Evolutionary conservation across 2,113 vertebrate genomes (phyloP).

Genomic region (Tamias sibiricus): DNA sequence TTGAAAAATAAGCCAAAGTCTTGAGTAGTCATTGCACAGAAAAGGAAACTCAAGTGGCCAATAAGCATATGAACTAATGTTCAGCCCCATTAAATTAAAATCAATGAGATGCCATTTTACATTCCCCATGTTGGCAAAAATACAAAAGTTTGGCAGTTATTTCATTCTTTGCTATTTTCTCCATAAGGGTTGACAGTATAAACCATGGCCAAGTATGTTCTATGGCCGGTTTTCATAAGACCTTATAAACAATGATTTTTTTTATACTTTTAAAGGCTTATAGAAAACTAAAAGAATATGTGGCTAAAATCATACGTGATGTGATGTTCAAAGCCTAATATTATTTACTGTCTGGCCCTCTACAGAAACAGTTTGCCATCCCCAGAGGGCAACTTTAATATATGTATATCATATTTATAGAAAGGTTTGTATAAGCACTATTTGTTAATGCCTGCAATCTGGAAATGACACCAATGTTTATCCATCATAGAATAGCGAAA

Average conservation of each 20-base stretch:
- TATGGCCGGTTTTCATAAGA: not conserved
- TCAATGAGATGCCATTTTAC: not conserved
- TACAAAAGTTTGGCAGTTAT: constrained; percentile 11
- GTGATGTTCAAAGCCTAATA: not conserved
- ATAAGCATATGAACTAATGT: constrained; percentile 26
- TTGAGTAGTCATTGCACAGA: constrained; percentile 1
- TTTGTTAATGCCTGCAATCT: not conserved
- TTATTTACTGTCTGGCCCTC: not conserved
- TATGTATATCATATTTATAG: not conserved
- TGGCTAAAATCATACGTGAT: not conserved
- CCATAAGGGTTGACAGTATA: not conserved
- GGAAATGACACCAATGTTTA: not conserved
- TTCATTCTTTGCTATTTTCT: constrained; percentile 28
- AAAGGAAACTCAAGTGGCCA: not conserved
- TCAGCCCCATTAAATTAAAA: constrained; percentile 39
- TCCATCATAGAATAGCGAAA: not conserved
- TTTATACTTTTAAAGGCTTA: not conserved
- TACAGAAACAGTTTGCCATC: not conserved
- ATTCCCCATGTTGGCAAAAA: not conserved
- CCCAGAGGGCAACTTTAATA: not conserved
- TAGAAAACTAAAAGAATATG: not conserved
- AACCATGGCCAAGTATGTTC: not conserved
- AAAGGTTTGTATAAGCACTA: not conserved
- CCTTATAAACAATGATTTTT: not conserved
- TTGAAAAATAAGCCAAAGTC: constrained; percentile 36